Conservation (phyloP, 35 echinoderm and acorn worm genomes). For the Strongylocentrotus purpuratus region DNA sequence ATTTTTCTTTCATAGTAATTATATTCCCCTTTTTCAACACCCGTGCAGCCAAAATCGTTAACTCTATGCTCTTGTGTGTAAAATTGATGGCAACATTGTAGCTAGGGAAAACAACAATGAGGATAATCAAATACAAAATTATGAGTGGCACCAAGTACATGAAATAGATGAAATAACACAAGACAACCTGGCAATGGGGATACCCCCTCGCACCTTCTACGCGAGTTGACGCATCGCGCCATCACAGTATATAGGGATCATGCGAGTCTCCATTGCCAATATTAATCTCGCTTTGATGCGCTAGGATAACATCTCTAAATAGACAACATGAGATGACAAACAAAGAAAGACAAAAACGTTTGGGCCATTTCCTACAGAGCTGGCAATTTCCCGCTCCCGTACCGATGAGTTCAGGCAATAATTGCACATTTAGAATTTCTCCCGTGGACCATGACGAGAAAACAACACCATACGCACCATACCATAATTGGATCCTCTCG, state of each 20-base stretch:
- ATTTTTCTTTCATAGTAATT: too few relatives aligned
- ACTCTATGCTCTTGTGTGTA: too few relatives aligned
- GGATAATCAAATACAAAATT: too few relatives aligned
- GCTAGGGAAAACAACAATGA: too few relatives aligned
- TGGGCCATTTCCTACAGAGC: neutral
- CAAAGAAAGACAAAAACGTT: neutral
- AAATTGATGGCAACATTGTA: too few relatives aligned
- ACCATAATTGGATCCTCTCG: neutral
- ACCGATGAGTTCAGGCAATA: neutral
- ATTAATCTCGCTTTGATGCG: conserved; percentile 31
- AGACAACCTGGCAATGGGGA: too few relatives aligned
- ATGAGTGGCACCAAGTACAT: too few relatives aligned
- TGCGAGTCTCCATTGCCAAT: neutral
- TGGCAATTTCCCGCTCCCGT: neutral
- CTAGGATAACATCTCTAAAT: conserved; percentile 22
- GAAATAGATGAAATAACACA: too few relatives aligned
- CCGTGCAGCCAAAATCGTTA: too few relatives aligned
- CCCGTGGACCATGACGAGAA: neutral
- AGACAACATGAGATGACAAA: neutral
- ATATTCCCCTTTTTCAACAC: too few relatives aligned
- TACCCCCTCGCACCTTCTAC: neutral
- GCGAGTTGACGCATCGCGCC: neutral
- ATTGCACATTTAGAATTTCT: neutral
- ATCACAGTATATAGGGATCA: neutral
- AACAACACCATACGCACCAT: conserved; percentile 2